Base-by-base conservation (phyloP, 2,888 invertebrate species). In the Drosophila leonis region DNA sequence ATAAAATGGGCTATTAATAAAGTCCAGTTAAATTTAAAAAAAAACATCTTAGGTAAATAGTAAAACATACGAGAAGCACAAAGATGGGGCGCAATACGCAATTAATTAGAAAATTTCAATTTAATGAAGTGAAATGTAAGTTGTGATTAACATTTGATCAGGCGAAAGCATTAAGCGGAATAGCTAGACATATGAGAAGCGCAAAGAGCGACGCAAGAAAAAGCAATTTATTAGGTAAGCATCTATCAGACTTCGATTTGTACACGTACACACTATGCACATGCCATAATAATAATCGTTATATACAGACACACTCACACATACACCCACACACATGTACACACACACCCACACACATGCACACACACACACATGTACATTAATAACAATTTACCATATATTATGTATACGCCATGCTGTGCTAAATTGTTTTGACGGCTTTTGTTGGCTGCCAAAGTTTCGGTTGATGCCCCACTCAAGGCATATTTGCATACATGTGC, bases 361-460 rank as follows among this genome's bases (percentile, higher is more conserved):
- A 13, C 49, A 27, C n/a, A 57, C 49, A 27, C n/a, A 55, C 41
- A 61, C 67, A 41, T 37, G 37, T 49, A 72, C 68, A 76, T 77
- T 51, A 72, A 72, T 68, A 77, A 68, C 51, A 60, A 83, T 81
- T 75, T 70, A 62, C 64, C 60, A 65, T 73, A 80, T 69, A 83
- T 79, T 80, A 74, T 75, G 71, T 42, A 83, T 84, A 83, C 83
- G 79, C 79, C 77, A 70, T 69, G 83, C 64, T 84, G 84, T 24
- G 83, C 69, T 65, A 75, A 83, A 80, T 80, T 61, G 82, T 67
- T 82, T 65, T 71, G 73, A 80, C 73, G 67, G 67, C 64, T 60
- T 75, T 62, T 24, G 54, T 54, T 18, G 35, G 59, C 27, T 61
- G 49, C 48, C 66, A 52, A 75, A 64, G 74, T 65, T 18, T 64